These are phyloP conservation scores for Amia ocellicauda DNA, from an alignment of 2,113 vertebrate species.

Conservation along the genomic window DNA sequence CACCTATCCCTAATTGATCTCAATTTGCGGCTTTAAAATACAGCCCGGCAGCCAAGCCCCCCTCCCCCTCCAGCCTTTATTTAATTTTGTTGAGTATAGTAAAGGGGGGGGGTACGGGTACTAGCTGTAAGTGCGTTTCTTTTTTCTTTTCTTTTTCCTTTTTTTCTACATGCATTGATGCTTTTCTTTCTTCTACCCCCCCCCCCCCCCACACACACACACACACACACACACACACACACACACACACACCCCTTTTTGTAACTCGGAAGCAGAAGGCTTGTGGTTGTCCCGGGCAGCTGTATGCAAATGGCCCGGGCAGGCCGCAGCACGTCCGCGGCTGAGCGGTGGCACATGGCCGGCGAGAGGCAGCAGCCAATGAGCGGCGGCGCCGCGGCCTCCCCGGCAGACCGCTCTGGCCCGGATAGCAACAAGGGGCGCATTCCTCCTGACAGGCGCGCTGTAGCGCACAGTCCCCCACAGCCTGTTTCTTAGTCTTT, in stretches of 20 bases:
- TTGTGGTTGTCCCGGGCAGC: constrained; percentile 38
- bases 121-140: constrained; percentile 29
- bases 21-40: constrained; percentile 41
- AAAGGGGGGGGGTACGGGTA: constrained; percentile 27
- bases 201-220: background rate
- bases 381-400: constrained; percentile 17
- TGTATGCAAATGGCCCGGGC: constrained; percentile 43
- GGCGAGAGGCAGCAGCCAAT: constrained; percentile 33
- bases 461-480: too few species aligned
- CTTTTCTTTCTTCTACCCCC: background rate
- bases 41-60: background rate
- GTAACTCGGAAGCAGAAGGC: constrained; percentile 25
- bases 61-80: constrained; percentile 27
- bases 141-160: constrained; percentile 10
- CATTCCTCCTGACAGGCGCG: constrained; percentile 7
- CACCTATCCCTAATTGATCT: constrained; percentile 41
- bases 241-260: constrained; percentile 2
- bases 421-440: constrained; percentile 38
- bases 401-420: constrained; percentile 17
- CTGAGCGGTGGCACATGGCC: constrained; percentile 32
- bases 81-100: constrained; percentile 28
- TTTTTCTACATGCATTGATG: background rate
- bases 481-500: too few species aligned
- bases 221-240: too few species aligned
- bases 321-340: constrained; percentile 19